Percentiles rank a stretch among this genome's conserved stretches.
These are phyloP conservation scores for Diuraphis noxia DNA, from an alignment of 1,140 invertebrate species.

Conservation along the genomic window DNA sequence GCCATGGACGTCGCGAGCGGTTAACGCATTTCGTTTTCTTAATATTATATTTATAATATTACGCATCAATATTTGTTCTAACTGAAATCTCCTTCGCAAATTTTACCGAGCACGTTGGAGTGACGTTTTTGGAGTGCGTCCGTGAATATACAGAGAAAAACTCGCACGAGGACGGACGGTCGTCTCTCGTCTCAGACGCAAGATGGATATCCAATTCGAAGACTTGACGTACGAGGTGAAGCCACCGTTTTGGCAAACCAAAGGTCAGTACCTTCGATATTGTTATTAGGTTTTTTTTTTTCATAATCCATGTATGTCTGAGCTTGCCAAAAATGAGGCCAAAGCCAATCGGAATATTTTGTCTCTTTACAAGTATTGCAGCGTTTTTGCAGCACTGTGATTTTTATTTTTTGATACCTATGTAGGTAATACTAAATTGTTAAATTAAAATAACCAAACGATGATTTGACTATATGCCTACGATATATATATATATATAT, in stretches of 20 bases:
- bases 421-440: background rate
- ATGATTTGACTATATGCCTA: background rate
- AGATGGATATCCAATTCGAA: slow-evolving; percentile 55
- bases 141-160: background rate
- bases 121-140: background rate
- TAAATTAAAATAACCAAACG: background rate
- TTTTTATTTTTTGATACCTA: background rate
- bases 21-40: background rate
- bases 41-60: background rate
- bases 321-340: background rate
- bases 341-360: background rate
- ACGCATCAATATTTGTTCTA: background rate
- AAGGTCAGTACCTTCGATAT: slow-evolving; percentile 34
- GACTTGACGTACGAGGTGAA: slow-evolving; percentile 54
- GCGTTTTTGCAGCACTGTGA: background rate
- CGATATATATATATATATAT: background rate
- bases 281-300: background rate
- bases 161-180: background rate
- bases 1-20: background rate
- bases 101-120: background rate
- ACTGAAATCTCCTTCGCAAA: background rate
- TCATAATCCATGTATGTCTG: background rate
- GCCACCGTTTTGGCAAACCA: slow-evolving; percentile 42
- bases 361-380: background rate
- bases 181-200: background rate